Conservation (phyloP, 2,888 invertebrate genomes). For the Metacarcinus magister region DNA sequence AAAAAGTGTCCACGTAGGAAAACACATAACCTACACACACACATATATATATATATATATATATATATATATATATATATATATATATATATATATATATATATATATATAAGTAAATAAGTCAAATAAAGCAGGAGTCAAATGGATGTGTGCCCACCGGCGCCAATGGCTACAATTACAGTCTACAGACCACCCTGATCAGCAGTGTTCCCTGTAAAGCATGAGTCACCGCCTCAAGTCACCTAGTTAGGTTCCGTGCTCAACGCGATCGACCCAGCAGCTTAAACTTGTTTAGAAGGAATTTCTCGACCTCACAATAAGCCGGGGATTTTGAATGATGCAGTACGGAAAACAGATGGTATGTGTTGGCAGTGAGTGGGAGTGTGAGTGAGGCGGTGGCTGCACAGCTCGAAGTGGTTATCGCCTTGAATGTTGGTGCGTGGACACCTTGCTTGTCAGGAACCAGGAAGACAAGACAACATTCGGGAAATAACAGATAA, state of each 20-base stretch:
- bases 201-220: not conserved
- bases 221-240: not conserved
- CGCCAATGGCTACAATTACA: slow-evolving; percentile 7
- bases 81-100: slow-evolving; percentile 64
- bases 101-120: slow-evolving; percentile 67
- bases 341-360: not conserved
- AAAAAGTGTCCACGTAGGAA: not conserved
- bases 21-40: not conserved
- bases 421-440: not conserved
- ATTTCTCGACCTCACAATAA: not conserved
- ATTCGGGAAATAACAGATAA: not conserved
- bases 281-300: not conserved
- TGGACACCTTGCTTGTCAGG: not conserved
- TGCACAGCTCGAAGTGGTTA: not conserved
- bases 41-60: slow-evolving; percentile 40
- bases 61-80: slow-evolving; percentile 59
- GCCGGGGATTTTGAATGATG: not conserved
- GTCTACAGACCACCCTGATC: not conserved
- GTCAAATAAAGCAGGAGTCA: not conserved
- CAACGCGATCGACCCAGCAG: not conserved
- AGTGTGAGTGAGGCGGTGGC: not conserved
- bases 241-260: not conserved
- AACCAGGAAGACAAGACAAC: not conserved
- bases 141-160: not conserved
- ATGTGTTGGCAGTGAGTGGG: not conserved